These are phyloP conservation scores for Drosophila navojoa DNA, from an alignment of 1,140 invertebrate genomes.

Conservation along the genomic window DNA sequence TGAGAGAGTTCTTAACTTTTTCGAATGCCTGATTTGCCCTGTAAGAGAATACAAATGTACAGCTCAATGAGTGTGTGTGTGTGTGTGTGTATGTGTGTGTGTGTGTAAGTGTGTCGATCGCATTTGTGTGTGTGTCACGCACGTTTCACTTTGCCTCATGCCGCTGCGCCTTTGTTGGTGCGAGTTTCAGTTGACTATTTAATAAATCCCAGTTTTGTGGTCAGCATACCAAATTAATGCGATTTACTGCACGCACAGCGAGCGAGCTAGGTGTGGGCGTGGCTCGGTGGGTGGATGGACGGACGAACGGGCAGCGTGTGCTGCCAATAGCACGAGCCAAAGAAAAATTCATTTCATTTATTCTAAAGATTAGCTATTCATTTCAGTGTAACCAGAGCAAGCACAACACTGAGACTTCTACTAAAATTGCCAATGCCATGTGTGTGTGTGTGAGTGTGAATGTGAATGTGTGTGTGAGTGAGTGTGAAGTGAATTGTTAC, in stretches of 20 bases:
- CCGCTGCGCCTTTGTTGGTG: slow-evolving; percentile 28
- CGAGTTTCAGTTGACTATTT: slow-evolving; percentile 72
- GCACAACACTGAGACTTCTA: too few relatives aligned
- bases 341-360: slow-evolving; percentile 78
- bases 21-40: slow-evolving; percentile 44
- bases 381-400: slow-evolving; percentile 47
- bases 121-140: slow-evolving; percentile 75
- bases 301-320: background rate
- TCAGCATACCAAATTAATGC: slow-evolving; percentile 82
- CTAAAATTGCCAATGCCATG: background rate
- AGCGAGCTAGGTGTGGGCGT: background rate
- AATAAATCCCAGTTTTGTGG: slow-evolving; percentile 80
- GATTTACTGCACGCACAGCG: slow-evolving; percentile 63
- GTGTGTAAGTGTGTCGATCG: slow-evolving; percentile 35
- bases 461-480: background rate
- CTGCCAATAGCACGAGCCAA: slow-evolving; percentile 46
- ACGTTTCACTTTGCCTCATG: slow-evolving; percentile 44
- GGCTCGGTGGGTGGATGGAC: background rate
- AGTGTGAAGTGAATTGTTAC: slow-evolving; percentile 58
- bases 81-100: slow-evolving; percentile 4
- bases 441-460: background rate
- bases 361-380: slow-evolving; percentile 81
- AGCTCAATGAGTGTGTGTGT: slow-evolving; percentile 18
- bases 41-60: slow-evolving; percentile 9
- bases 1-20: slow-evolving; percentile 59